These are phyloP conservation scores for Lethrus apterus DNA, from an alignment of 1,140 invertebrate genomes.

Conservation along the genomic window DNA sequence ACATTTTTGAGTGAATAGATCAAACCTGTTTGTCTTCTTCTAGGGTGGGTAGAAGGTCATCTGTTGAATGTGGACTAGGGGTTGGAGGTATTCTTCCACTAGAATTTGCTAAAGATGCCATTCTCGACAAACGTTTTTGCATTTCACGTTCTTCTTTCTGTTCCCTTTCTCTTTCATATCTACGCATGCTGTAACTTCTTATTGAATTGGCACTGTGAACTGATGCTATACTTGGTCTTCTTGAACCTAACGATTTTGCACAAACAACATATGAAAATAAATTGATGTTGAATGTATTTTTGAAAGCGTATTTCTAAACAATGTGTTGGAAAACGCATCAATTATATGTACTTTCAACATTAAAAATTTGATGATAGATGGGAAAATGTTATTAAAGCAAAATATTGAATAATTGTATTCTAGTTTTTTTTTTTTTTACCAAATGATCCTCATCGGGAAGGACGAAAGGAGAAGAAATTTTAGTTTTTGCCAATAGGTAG, in stretches of 20 bases:
- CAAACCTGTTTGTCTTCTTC: conserved; percentile 64
- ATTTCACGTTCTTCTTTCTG: conserved; percentile 68
- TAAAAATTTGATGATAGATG: too few species aligned
- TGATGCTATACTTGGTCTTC: conserved; percentile 72
- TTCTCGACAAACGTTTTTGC: conserved; percentile 61
- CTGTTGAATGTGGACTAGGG: conserved; percentile 67
- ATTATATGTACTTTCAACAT: too few species aligned
- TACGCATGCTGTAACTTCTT: conserved; percentile 66
- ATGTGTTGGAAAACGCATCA: too few species aligned
- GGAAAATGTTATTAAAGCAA: too few species aligned
- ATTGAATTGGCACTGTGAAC: conserved; percentile 72
- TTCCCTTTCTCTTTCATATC: conserved; percentile 67
- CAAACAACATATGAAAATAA: neutral
- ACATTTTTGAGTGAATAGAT: neutral
- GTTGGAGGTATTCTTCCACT: conserved; percentile 49
- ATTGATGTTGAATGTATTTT: neutral
- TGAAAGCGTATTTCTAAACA: too few species aligned
- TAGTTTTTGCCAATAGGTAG: too few species aligned
- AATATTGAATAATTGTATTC: too few species aligned
- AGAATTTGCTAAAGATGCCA: conserved; percentile 40
- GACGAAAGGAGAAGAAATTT: too few species aligned
- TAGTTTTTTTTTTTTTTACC: too few species aligned
- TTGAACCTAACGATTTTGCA: conserved; percentile 55
- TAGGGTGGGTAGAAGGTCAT: conserved; percentile 65
- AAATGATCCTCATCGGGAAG: too few species aligned